Evolutionary conservation across 2,113 vertebrate species (phyloP), one percentile per base, ranked within the genome.

Genomic region (Embiotoca jacksoni): DNA sequence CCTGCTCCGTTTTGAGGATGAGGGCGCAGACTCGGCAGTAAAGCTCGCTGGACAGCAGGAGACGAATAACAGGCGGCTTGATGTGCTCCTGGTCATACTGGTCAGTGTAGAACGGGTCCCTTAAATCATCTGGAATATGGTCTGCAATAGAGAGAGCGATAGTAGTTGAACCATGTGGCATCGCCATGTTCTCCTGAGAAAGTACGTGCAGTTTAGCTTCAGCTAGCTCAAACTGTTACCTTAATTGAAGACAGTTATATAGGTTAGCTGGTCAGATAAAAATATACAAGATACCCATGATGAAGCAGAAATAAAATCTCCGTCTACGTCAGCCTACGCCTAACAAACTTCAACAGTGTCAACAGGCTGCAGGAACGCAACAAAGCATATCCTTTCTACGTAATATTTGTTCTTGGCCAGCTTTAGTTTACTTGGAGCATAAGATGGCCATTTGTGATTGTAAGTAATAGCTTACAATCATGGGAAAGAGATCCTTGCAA

Each of bases 61-160:
- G 95, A 49, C 80, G 96, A 91, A 97, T 96, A 73, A 98, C 96
- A 0, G 97, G 98, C 0, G 98, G 98, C 47, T 99, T 99, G 80
- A 99, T 99, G 89, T 99, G 98, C 58, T 99, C 98, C 88, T 99
- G 98, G 61, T 99, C 97, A 3, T 99, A 99, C 79, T 99, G 98
- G 68, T 99, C 98, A 5, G 95, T 95, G 92, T 99, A 99, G 78
- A 99, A 99, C 0, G 98, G 97, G 89, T 99, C 97, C 90, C 95
- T 94, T 89, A 99, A 92, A 70, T 99, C 97, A 83, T 98, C 97
- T 0, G 98, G 98, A 91, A 99, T 96, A 63, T 98, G 96, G 82
- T 99, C 98, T 99, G 94, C 31, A 77, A 84, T 2, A 44, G 16
- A 72, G 58, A 64, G 10, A 53, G 83, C 55, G 3, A 31, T 46